Percentiles rank a stretch among this genome's conserved stretches.
These are phyloP conservation scores for Neolamprologus multifasciatus DNA, from an alignment of 2,797 vertebrate species.

Conservation along the genomic window DNA sequence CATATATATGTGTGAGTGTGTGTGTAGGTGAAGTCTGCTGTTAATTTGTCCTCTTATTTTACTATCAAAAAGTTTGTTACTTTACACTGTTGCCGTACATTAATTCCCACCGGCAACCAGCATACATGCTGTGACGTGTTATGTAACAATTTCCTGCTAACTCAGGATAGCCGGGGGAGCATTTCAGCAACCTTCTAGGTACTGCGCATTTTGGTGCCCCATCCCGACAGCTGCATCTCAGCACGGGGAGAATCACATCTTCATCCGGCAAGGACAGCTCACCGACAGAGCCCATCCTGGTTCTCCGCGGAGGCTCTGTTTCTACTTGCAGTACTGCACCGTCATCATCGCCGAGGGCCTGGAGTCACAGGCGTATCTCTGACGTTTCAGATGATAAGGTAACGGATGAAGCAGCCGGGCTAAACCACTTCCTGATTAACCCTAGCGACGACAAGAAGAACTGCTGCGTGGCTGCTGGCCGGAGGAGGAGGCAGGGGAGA, in stretches of 20 bases:
- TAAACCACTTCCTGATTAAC: slow-evolving; percentile 69
- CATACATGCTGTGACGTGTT: not conserved
- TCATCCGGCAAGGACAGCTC: not conserved
- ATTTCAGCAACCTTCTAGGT: not conserved
- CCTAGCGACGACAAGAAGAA: slow-evolving; percentile 59
- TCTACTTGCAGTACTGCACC: not conserved
- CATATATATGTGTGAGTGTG: too few species aligned
- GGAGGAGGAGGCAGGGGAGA: slow-evolving; percentile 34
- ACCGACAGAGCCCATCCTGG: not conserved
- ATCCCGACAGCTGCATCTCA: not conserved
- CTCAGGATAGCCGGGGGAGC: not conserved
- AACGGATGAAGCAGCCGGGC: not conserved
- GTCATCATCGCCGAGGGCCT: slow-evolving; percentile 16
- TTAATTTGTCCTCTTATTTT: not conserved
- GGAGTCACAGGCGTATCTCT: not conserved
- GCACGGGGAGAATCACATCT: not conserved
- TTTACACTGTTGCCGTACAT: not conserved
- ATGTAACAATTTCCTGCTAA: slow-evolving; percentile 7
- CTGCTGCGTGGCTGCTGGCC: slow-evolving; percentile 62
- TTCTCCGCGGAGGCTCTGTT: not conserved
- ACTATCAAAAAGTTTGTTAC: not conserved
- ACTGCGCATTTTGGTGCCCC: slow-evolving; percentile 7
- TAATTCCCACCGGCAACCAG: not conserved
- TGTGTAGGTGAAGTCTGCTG: not conserved
- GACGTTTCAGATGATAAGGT: not conserved